Evolutionary conservation across 2,797 vertebrate species (phyloP).

Genomic region (Holocentrus rufus): DNA sequence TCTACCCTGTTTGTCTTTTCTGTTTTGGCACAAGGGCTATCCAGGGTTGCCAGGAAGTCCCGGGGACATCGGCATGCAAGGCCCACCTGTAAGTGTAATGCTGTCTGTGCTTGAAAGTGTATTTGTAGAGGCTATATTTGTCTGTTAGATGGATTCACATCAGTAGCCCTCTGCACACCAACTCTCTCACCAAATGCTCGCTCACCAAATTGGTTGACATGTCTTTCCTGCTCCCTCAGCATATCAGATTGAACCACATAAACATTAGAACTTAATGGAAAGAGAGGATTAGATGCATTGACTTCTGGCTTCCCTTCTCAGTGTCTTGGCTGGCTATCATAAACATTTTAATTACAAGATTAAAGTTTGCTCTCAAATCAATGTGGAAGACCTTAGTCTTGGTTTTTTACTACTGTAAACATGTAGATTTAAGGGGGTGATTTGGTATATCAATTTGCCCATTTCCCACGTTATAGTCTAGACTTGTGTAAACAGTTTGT

Average conservation of each 20-base stretch:
- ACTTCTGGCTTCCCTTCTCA: constrained; percentile 18
- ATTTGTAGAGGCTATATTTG: neutral
- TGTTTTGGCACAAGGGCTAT: constrained; percentile 87
- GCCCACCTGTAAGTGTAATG: constrained; percentile 87
- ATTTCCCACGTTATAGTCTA: constrained; percentile 39
- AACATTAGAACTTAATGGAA: constrained; percentile 21
- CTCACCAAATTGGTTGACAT: neutral
- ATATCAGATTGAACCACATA: constrained; percentile 8
- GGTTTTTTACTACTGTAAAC: constrained; percentile 47
- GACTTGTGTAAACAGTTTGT: constrained; percentile 36
- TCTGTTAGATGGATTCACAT: neutral
- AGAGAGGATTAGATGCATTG: constrained; percentile 22
- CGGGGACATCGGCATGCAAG: constrained; percentile 88
- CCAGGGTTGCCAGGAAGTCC: constrained; percentile 88
- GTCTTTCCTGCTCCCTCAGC: neutral
- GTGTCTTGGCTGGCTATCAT: constrained; percentile 24
- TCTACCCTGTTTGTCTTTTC: constrained; percentile 26
- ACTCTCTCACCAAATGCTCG: neutral
- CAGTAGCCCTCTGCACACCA: neutral
- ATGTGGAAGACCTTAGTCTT: neutral
- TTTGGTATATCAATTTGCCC: constrained; percentile 22
- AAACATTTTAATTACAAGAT: constrained; percentile 38
- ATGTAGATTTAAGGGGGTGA: constrained; percentile 21
- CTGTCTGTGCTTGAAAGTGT: neutral
- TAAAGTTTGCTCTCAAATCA: constrained; percentile 9